These are phyloP conservation scores for Dasypus novemcinctus DNA, from an alignment of 2,113 vertebrate species.

Conservation along the genomic window DNA sequence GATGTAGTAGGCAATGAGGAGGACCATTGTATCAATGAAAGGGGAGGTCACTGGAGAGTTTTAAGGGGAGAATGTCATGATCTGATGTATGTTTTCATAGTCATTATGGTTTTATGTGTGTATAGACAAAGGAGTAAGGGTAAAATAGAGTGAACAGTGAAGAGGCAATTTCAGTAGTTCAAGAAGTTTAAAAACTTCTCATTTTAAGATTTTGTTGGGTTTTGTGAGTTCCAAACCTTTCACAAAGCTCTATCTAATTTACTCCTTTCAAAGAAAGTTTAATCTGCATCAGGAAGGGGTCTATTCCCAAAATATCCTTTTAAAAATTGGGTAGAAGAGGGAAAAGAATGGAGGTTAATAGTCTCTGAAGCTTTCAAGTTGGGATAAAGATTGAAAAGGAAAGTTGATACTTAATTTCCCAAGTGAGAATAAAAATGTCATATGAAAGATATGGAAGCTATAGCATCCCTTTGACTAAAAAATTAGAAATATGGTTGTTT, in stretches of 20 bases:
- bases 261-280: background rate
- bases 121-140: background rate
- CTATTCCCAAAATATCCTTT: background rate
- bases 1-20: background rate
- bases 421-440: slow-evolving; percentile 23
- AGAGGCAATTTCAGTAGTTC: background rate
- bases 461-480: background rate
- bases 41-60: background rate
- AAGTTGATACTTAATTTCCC: background rate
- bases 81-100: background rate
- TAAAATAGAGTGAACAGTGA: background rate
- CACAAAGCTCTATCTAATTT: background rate
- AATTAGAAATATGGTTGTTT: background rate
- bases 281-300: background rate
- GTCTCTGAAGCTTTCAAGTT: background rate
- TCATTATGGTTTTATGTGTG: background rate
- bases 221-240: background rate
- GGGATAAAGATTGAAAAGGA: background rate
- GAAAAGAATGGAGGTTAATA: background rate
- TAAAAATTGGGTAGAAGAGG: background rate
- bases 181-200: background rate
- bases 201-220: slow-evolving; percentile 26
- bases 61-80: background rate
- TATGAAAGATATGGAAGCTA: background rate
- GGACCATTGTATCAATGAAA: background rate